A percentile compares a stretch with the other conserved stretches of the same genome.
Conservation (phyloP, 2,888 invertebrate species). For the Acronicta leporina region DNA sequence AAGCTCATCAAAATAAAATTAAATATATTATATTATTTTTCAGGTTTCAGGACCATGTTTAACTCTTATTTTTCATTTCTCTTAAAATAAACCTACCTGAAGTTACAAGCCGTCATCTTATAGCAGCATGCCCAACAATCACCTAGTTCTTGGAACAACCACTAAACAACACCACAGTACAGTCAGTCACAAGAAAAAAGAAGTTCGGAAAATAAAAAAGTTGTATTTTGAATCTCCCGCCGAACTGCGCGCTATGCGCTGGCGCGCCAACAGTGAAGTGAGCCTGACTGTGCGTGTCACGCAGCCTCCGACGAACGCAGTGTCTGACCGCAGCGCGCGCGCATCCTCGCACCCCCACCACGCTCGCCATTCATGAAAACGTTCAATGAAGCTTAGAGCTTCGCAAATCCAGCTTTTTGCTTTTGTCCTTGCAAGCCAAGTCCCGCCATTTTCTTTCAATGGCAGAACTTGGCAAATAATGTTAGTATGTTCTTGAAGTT, state of each 20-base stretch:
- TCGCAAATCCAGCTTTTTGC: slow-evolving; percentile 35
- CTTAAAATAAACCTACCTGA: slow-evolving; percentile 72
- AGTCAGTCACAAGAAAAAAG: slow-evolving; percentile 65
- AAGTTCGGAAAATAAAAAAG: slow-evolving; percentile 39
- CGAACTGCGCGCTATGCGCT: slow-evolving; percentile 69
- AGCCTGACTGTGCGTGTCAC: slow-evolving; percentile 59
- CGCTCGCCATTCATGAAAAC: slow-evolving; percentile 81
- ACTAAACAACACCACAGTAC: slow-evolving; percentile 71
- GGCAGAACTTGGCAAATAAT: slow-evolving; percentile 31
- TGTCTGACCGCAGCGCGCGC: slow-evolving; percentile 65
- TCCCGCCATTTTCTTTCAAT: too few relatives aligned
- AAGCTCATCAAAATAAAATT: too few relatives aligned
- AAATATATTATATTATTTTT: too few relatives aligned
- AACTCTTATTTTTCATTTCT: too few relatives aligned
- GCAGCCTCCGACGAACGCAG: slow-evolving; percentile 72
- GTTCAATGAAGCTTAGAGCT: slow-evolving; percentile 67
- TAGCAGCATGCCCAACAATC: slow-evolving; percentile 75
- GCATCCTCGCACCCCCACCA: slow-evolving; percentile 78
- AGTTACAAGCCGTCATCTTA: slow-evolving; percentile 78
- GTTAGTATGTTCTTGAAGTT: slow-evolving; percentile 10
- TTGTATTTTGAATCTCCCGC: slow-evolving; percentile 78
- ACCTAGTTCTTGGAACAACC: slow-evolving; percentile 61
- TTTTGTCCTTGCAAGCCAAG: slow-evolving; percentile 29
- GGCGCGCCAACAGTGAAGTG: slow-evolving; percentile 74
- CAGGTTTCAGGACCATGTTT: too few relatives aligned